Base-by-base conservation (phyloP, 2,888 invertebrate genomes). In the Lasioglossum figueresi region DNA sequence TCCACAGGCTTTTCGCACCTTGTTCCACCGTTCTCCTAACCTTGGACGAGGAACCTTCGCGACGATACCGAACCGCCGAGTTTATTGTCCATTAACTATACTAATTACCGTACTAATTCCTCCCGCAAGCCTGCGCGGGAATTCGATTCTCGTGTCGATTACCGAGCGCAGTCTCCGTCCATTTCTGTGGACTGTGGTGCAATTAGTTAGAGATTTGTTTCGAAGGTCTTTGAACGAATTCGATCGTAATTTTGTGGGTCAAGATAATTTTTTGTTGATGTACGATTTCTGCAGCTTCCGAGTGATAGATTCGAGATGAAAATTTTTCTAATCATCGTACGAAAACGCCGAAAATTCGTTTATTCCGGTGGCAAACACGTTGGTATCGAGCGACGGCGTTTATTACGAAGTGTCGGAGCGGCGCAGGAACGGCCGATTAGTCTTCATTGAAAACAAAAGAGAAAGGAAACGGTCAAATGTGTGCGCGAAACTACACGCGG, bases 361-460 rank as follows among this genome's bases (percentile, higher is more conserved):
- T 71, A 45, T 59, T n/a, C 52, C 19, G 52, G 79, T 5, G 19
- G 5, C 66, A 68, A 70, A 63, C 40, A 63, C 40, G 75, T 23
- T 10, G n/a, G 68, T n/a, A 31, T 31, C 48, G 77, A 76, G 79
- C 76, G 76, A 74, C 71, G 8, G 56, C 80, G 80, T 75, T 76
- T 86, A 84, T 88, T 83, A 68, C 80, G 74, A 76, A 76, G 85
- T 83, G 83, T 81, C 85, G 70, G 81, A 80, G 59, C 76, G 79
- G 76, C 76, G 83, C 84, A 78, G 83, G 85, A 86, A 82, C 90
- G 74, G 76, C 70, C 86, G 88, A 89, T 89, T 89, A 90, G 83
- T 90, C 88, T 90, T 88, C 83, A 87, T 87, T 84, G 89, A 81
- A 88, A 89, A 90, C 88, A 88, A 87, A 88, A 84, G 87, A 87